Evolutionary conservation across 2,797 vertebrate species (phyloP).

Genomic region (Parotocinclus haroldoi): DNA sequence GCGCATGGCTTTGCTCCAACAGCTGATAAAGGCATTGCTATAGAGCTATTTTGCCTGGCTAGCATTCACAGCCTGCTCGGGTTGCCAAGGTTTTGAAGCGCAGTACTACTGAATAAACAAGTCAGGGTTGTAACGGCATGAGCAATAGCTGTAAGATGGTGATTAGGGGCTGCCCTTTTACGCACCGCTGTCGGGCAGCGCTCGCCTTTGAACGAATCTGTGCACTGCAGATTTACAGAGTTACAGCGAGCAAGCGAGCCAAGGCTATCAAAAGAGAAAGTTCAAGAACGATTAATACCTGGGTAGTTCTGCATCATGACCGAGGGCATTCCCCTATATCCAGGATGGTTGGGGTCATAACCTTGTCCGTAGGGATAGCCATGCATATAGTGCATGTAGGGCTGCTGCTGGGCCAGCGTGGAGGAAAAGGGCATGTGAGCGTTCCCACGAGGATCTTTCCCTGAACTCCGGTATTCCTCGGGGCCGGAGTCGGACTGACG

Average conservation of each 20-base stretch:
- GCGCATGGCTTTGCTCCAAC: slow-evolving; percentile 16
- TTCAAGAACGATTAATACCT: slow-evolving; percentile 65
- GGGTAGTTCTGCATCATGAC: slow-evolving; percentile 99
- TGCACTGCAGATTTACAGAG: too few relatives aligned
- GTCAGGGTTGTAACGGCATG: slow-evolving; percentile 7
- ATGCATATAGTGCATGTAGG: slow-evolving; percentile 95
- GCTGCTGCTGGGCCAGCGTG: slow-evolving; percentile 87
- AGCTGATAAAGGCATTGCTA: slow-evolving; percentile 29
- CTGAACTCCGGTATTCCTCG: slow-evolving; percentile 79
- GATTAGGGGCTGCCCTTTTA: slow-evolving; percentile 10
- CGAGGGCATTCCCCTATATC: slow-evolving; percentile 88
- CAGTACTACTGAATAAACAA: slow-evolving; percentile 3
- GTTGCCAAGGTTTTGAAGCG: slow-evolving; percentile 22
- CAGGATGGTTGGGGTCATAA: slow-evolving; percentile 89
- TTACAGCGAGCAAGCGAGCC: too few relatives aligned
- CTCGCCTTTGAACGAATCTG: not conserved
- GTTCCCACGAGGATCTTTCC: slow-evolving; percentile 78
- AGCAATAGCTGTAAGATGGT: slow-evolving; percentile 18
- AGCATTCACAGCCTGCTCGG: slow-evolving; percentile 14
- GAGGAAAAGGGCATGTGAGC: slow-evolving; percentile 88
- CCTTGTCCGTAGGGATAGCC: slow-evolving; percentile 91
- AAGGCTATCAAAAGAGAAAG: not conserved
- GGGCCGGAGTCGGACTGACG: slow-evolving; percentile 71
- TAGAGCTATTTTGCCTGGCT: slow-evolving; percentile 30
- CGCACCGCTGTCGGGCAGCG: slow-evolving; percentile 7